phyloP scores from a whole-genome alignment of 2,888 invertebrate species.

The Plebejus argus region DNA sequence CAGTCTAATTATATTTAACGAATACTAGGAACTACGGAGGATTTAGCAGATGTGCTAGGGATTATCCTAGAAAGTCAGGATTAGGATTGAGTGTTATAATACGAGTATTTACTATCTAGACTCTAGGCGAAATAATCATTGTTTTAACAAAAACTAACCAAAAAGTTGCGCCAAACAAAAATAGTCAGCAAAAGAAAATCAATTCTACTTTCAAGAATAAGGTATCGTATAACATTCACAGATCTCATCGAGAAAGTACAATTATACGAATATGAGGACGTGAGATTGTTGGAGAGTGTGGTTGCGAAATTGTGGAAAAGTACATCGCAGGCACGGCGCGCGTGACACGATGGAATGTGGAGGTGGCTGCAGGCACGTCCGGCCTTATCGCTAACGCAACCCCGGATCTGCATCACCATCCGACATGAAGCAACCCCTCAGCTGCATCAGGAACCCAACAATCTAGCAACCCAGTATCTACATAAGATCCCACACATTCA shows the following conservation, averaged over 20 bases:
- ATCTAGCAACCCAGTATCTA: not conserved
- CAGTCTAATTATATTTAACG: not conserved
- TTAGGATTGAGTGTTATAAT: not conserved
- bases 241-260: conserved; percentile 11
- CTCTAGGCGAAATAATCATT: not conserved
- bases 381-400: conserved; percentile 14
- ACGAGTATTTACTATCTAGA: not conserved
- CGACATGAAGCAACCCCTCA: not conserved
- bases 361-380: conserved; percentile 16
- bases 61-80: not conserved
- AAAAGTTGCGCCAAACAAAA: not conserved
- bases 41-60: not conserved
- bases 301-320: conserved; percentile 28
- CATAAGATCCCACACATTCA: not conserved
- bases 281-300: conserved; percentile 21
- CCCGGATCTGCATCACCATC: conserved; percentile 2
- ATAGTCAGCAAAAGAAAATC: not conserved
- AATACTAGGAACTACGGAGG: not conserved
- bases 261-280: not conserved
- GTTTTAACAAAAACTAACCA: too few species aligned
- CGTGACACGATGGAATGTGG: conserved; percentile 27
- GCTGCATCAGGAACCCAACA: not conserved
- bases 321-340: conserved; percentile 12
- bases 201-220: not conserved
- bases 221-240: not conserved